Evolutionary conservation across 2,888 invertebrate genomes (phyloP).

Genomic region (Lymantria dispar): DNA sequence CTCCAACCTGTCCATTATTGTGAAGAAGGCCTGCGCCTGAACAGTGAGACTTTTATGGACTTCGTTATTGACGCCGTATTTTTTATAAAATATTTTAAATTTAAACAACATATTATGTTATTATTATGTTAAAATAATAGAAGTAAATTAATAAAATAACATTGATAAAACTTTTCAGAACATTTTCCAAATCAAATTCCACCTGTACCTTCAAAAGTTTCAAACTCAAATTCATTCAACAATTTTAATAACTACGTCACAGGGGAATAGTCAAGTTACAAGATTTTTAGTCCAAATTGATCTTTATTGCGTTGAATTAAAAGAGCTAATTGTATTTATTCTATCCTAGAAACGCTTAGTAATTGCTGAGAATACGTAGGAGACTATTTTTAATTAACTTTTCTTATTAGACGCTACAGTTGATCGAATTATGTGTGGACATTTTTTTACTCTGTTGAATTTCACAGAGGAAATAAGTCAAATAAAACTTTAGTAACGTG

Average conservation of each 20-base stretch:
- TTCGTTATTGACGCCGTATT: too few species aligned
- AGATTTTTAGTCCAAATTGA: conserved; percentile 21
- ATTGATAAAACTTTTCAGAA: not conserved
- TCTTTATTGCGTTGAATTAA: conserved; percentile 30
- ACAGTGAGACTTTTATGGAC: too few species aligned
- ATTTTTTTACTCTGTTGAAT: too few species aligned
- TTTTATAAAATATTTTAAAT: too few species aligned
- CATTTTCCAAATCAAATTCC: not conserved
- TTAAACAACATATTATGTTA: too few species aligned
- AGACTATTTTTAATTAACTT: conserved; percentile 49
- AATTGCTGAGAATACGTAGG: conserved; percentile 29
- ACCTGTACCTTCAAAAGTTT: not conserved
- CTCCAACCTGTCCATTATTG: too few species aligned
- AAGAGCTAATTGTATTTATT: conserved; percentile 23
- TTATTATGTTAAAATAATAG: too few species aligned
- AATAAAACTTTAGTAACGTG: too few species aligned
- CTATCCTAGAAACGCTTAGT: conserved; percentile 18
- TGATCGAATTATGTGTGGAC: conserved; percentile 18
- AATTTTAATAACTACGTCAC: conserved; percentile 1
- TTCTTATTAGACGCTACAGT: conserved; percentile 30
- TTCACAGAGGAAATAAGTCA: too few species aligned
- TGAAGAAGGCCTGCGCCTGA: too few species aligned
- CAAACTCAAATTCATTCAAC: not conserved
- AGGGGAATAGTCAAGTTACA: conserved; percentile 6
- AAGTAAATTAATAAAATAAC: not conserved